A percentile compares a stretch with the other conserved stretches of the same genome.
Evolutionary conservation across 2,888 invertebrate species (phyloP).

Genomic region (Meteorus colon): DNA sequence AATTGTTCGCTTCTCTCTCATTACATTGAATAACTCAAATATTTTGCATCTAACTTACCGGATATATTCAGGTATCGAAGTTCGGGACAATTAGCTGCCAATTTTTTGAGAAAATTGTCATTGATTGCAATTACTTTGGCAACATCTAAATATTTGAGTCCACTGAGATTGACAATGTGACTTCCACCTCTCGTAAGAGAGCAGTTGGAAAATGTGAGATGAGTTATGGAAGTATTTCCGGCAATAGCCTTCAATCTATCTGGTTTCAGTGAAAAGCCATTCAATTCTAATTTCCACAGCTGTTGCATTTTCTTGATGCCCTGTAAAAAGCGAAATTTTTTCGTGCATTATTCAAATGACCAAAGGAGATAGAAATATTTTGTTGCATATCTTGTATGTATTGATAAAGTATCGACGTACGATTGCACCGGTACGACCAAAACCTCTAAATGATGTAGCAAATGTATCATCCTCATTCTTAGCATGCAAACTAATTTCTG

Average conservation of each 20-base stretch:
- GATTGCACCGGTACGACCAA: not conserved
- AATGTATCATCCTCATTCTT: not conserved
- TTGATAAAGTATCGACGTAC: not conserved
- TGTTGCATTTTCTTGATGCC: not conserved
- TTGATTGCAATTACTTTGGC: not conserved
- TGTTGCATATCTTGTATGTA: not conserved
- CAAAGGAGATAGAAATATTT: not conserved
- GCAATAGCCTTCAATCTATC: not conserved
- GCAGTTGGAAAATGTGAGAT: slow-evolving; percentile 24
- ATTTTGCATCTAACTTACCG: too few species aligned
- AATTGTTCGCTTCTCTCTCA: not conserved
- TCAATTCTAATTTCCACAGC: slow-evolving; percentile 14
- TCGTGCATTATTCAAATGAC: not conserved
- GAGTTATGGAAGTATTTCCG: not conserved
- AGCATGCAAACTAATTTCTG: not conserved
- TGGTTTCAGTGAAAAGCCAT: not conserved
- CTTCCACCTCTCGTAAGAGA: not conserved
- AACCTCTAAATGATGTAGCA: not conserved
- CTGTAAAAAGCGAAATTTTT: slow-evolving; percentile 3
- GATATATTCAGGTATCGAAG: too few species aligned
- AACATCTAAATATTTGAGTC: slow-evolving; percentile 26
- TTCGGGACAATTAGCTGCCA: too few species aligned
- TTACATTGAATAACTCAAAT: not conserved
- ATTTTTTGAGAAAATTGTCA: too few species aligned
- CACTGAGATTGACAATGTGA: not conserved